A percentile compares a stretch with the other conserved stretches of the same genome.
Conservation (phyloP, 2,888 invertebrate genomes). For the Linnaemya vulpina region DNA sequence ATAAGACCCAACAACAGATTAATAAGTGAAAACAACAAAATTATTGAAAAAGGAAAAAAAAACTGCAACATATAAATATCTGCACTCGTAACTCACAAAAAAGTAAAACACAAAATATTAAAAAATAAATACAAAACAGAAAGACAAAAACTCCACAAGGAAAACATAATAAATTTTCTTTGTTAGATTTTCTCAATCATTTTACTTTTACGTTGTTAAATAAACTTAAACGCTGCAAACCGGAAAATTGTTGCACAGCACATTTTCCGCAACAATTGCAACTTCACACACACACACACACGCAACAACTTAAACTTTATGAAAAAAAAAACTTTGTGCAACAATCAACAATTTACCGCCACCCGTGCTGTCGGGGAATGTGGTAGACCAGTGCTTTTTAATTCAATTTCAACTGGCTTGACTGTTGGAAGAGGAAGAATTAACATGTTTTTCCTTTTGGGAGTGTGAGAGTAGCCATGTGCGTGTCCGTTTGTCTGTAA, state of each 20-base stretch:
- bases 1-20: constrained; percentile 49
- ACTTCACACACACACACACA: constrained; percentile 21
- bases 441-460: background rate
- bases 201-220: constrained; percentile 50
- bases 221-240: constrained; percentile 65
- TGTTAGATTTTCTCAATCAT: constrained; percentile 4
- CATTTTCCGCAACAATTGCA: constrained; percentile 72
- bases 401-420: background rate
- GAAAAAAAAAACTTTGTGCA: constrained; percentile 15
- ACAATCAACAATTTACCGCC: constrained; percentile 49
- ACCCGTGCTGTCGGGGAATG: constrained; percentile 13
- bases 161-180: constrained; percentile 56
- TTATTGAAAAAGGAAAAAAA: constrained; percentile 26
- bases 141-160: constrained; percentile 43
- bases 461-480: background rate
- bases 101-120: background rate
- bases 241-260: constrained; percentile 73
- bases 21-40: constrained; percentile 45
- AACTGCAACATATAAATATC: constrained; percentile 45
- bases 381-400: constrained; percentile 18
- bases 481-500: background rate
- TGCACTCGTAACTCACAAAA: constrained; percentile 26
- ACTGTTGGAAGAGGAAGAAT: constrained; percentile 3
- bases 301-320: background rate
- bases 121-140: background rate